Conservation (phyloP, 2,888 invertebrate species). For the Argyra leucocephala region DNA sequence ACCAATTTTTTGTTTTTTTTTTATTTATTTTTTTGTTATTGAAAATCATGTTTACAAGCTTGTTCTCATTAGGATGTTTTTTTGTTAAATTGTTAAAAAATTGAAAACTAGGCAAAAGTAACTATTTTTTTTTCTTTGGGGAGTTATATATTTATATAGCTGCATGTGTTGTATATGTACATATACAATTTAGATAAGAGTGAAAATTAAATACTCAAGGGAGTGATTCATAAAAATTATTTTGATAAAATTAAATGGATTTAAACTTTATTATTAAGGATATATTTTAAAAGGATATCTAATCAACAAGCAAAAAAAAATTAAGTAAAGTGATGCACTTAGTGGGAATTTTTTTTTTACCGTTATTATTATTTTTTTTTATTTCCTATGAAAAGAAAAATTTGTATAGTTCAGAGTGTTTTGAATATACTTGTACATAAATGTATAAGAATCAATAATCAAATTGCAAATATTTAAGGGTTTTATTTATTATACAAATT, state of each 20-base stretch:
- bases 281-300: not conserved
- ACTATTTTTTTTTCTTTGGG: no score
- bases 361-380: no score
- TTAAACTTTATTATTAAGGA: not conserved
- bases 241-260: constrained; percentile 3
- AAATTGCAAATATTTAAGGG: no score
- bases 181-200: not conserved
- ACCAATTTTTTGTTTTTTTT: not conserved
- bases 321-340: not conserved
- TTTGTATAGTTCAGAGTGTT: no score
- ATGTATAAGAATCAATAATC: no score
- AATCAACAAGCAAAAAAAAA: not conserved
- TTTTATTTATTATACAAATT: no score
- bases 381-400: no score
- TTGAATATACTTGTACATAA: no score
- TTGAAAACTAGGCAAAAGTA: not conserved
- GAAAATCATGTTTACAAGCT: not conserved
- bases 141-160: not conserved
- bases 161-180: not conserved
- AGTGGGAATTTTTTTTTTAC: not conserved
- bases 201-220: not conserved
- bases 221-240: not conserved
- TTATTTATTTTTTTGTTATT: not conserved
- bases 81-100: not conserved
- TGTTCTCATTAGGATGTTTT: not conserved